These are phyloP conservation scores for Petrocephalus microphthalmus DNA, from an alignment of 2,113 vertebrate species.

Conservation along the genomic window DNA sequence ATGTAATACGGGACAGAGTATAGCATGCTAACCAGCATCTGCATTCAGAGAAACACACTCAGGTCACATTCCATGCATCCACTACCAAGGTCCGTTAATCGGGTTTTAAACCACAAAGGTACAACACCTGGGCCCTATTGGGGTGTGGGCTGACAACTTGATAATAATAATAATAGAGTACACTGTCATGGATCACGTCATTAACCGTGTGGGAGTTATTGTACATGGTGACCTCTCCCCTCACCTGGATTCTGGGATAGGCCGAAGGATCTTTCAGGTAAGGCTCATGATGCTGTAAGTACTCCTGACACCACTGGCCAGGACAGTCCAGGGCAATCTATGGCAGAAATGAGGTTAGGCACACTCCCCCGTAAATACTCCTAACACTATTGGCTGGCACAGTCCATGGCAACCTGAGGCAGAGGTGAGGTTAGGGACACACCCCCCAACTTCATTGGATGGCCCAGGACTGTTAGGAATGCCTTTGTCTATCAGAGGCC, in stretches of 20 bases:
- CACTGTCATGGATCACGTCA: not conserved
- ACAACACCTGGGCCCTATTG: not conserved
- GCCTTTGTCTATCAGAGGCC: not conserved
- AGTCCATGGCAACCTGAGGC: constrained; percentile 78
- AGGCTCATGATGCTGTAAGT: constrained; percentile 76
- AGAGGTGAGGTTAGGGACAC: not conserved
- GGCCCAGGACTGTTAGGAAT: not conserved
- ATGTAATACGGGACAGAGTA: constrained; percentile 82
- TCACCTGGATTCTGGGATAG: constrained; percentile 86
- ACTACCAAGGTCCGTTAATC: not conserved
- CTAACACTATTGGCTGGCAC: constrained; percentile 70
- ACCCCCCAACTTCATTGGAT: not conserved
- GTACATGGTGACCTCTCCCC: not conserved
- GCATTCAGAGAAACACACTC: constrained; percentile 28
- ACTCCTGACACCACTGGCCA: constrained; percentile 69
- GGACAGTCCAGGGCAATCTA: constrained; percentile 85
- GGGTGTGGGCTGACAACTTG: not conserved
- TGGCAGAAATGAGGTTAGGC: constrained; percentile 4
- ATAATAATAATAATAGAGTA: not conserved
- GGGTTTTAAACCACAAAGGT: not conserved
- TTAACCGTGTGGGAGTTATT: not conserved
- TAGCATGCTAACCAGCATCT: constrained; percentile 88
- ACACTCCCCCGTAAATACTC: constrained; percentile 20
- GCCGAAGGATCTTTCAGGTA: constrained; percentile 86
- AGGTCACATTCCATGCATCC: not conserved